Percentiles rank a stretch among this genome's conserved stretches.
Conservation (phyloP, 2,113 vertebrate genomes). For the Elephas maximus region DNA sequence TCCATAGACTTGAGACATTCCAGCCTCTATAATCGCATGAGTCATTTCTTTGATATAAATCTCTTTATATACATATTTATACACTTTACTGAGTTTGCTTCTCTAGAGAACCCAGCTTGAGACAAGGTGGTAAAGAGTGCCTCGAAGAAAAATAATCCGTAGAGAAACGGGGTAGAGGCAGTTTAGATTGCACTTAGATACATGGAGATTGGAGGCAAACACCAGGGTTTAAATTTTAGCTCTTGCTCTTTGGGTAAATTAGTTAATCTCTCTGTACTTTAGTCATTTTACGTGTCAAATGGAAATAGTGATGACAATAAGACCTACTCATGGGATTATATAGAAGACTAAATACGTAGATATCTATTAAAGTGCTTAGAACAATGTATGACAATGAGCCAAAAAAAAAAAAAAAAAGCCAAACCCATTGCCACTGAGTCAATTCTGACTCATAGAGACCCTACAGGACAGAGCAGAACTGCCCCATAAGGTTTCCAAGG, state of each 20-base stretch:
- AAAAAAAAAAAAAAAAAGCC: too few relatives aligned
- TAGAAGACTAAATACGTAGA: background rate
- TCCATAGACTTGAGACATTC: too few relatives aligned
- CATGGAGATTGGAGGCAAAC: background rate
- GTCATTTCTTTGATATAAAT: too few relatives aligned
- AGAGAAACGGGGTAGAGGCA: background rate
- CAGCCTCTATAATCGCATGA: too few relatives aligned
- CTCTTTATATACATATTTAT: too few relatives aligned
- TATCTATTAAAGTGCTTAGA: background rate
- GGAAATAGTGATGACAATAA: background rate
- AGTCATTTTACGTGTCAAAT: background rate
- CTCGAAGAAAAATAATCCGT: background rate
- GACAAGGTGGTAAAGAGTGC: background rate
- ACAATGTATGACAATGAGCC: background rate
- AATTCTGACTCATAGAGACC: too few relatives aligned
- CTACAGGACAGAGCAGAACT: too few relatives aligned
- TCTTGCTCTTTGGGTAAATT: slow-evolving; percentile 8
- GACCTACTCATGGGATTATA: background rate
- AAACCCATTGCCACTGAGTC: too few relatives aligned
- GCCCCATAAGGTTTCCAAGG: too few relatives aligned
- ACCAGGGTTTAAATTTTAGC: background rate
- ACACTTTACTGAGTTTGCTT: too few relatives aligned
- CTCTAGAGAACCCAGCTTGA: too few relatives aligned
- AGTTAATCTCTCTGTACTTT: background rate
- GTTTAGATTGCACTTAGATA: background rate